A percentile compares a stretch with the other conserved stretches of the same genome.
Conservation (phyloP, 2,113 vertebrate genomes). For the Panurus biarmicus region DNA sequence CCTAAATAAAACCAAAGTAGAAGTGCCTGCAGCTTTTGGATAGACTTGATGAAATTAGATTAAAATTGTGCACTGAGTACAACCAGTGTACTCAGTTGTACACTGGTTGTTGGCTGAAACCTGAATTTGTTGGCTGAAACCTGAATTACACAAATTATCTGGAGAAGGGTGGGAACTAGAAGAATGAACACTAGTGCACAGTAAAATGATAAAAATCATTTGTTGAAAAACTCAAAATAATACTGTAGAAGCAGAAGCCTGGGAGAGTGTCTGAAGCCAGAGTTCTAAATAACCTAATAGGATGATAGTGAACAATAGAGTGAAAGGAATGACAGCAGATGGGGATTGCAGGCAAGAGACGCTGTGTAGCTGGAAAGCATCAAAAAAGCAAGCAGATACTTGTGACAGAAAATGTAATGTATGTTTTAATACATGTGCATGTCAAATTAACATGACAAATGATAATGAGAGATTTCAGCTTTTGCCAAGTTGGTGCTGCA, state of each 20-base stretch:
- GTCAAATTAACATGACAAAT: background rate
- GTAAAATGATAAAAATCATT: background rate
- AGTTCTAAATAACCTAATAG: background rate
- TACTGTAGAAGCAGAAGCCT: background rate
- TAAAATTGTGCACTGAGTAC: background rate
- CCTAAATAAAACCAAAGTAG: background rate
- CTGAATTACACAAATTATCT: background rate
- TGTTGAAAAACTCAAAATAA: background rate
- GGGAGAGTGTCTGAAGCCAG: background rate
- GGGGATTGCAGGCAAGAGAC: background rate
- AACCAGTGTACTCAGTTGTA: background rate
- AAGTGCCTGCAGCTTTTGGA: background rate
- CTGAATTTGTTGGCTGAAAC: background rate
- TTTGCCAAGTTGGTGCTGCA: background rate
- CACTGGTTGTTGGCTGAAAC: background rate
- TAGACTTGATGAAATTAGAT: background rate
- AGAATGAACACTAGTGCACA: background rate
- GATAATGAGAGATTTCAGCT: background rate
- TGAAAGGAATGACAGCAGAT: conserved; percentile 1
- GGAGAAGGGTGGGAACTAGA: background rate
- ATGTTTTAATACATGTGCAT: background rate
- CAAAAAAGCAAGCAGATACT: background rate
- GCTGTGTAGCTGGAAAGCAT: background rate
- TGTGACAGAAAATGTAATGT: background rate
- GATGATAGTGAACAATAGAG: background rate